Base-by-base conservation (phyloP, 2,888 invertebrate species). In the Drosophila eohydei region DNA sequence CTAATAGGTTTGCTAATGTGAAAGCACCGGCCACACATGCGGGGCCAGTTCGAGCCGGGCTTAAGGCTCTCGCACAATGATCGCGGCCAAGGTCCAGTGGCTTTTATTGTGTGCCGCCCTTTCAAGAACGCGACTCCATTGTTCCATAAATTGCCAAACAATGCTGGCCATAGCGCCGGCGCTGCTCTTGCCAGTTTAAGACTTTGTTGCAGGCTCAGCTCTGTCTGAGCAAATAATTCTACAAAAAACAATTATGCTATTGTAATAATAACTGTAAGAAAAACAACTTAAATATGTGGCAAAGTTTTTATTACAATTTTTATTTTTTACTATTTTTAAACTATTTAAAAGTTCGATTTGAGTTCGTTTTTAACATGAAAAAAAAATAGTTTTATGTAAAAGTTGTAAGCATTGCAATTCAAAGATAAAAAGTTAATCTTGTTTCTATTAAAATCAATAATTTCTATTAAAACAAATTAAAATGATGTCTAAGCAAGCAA, bases 91-190 rank as follows among this genome's bases (percentile, higher is more conserved):
- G 41, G 54, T 41, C 63, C 51, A 56, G 59, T 88, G 83, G 87
- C 88, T 86, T 86, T 86, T 84, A 81, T 88, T 87, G 75, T 88
- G 54, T 65, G 58, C 81, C 79, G 74, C 69, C 73, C 68, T 70
- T 66, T 44, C 21, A 34, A 5, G 21, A 38, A 52, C 40, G 21
- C 48, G 61, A 71, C 58, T 40, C 36, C 74, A 86, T 88, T 86
- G 88, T 86, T 74, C 26, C 40, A 28, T 52, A 74, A 86, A 79
- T 84, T 88, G 77, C 70, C 57, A 62, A 79, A 86, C 86, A 86
- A 86, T 78, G 77, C 56, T 21, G 41, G 55, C 55, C 67, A 60
- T 81, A 84, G 86, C 86, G 86, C 86, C 86, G 89, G 89, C 89
- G 89, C 85, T 44, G 5, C 11, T 86, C 78, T 58, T 68, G 59